These are phyloP conservation scores for Fulica atra DNA, from an alignment of 2,113 vertebrate genomes.

Conservation along the genomic window DNA sequence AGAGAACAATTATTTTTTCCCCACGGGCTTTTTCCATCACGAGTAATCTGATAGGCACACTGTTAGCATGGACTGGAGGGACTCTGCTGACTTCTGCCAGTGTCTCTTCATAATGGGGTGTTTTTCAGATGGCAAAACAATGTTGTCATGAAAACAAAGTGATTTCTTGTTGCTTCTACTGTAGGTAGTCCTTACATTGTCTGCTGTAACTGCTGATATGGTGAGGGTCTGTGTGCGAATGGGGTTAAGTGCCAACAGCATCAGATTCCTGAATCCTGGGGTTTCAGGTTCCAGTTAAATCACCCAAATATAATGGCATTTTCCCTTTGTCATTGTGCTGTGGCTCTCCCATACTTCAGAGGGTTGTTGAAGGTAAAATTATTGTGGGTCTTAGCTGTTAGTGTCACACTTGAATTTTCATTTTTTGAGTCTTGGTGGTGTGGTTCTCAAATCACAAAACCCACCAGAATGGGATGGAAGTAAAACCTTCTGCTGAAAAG, in stretches of 20 bases:
- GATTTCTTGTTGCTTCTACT: not conserved
- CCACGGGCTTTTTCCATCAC: not conserved
- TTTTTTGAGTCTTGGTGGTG: not conserved
- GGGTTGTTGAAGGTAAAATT: conserved; percentile 10
- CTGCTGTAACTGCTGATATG: not conserved
- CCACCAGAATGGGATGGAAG: not conserved
- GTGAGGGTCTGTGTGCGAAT: not conserved
- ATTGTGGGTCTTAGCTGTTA: not conserved
- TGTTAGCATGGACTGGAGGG: not conserved
- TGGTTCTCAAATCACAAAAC: not conserved
- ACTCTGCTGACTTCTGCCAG: not conserved
- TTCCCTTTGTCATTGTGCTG: not conserved
- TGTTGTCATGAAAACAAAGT: conserved; percentile 46
- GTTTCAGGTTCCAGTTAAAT: not conserved
- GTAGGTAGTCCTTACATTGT: not conserved
- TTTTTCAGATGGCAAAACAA: conserved; percentile 29
- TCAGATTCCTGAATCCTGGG: not conserved
- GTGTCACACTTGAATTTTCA: conserved; percentile 27
- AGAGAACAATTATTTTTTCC: not conserved
- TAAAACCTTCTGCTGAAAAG: conserved; percentile 25
- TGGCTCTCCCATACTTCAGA: not conserved
- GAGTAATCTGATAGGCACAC: not conserved
- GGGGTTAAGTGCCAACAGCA: not conserved
- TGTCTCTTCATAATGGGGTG: not conserved
- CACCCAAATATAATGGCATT: not conserved